Evolutionary conservation across 2,888 invertebrate species (phyloP).

Genomic region (Dolichomitus sp.): DNA sequence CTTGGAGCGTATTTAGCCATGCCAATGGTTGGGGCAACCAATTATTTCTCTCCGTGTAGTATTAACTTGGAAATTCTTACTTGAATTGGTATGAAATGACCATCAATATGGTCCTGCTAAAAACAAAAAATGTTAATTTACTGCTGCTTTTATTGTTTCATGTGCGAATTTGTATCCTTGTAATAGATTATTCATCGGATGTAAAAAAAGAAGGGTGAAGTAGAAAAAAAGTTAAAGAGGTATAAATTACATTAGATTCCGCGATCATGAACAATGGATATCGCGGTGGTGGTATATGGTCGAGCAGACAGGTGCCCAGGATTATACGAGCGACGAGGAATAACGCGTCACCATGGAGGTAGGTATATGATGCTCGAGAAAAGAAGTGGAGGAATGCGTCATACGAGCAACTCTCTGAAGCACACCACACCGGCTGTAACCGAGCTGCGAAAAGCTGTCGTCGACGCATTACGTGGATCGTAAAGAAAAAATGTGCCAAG

Average conservation of each 20-base stretch:
- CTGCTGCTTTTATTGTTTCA: no score
- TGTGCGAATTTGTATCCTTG: no score
- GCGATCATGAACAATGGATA: slow-evolving; percentile 4
- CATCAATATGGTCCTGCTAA: no score
- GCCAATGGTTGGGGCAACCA: no score
- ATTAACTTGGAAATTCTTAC: no score
- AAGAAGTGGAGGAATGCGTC: background rate
- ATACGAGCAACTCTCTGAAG: background rate
- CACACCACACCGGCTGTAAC: slow-evolving; percentile 1
- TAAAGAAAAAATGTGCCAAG: slow-evolving; percentile 20
- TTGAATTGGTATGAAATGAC: no score
- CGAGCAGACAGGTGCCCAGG: background rate
- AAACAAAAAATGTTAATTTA: no score
- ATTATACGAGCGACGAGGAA: slow-evolving; percentile 14
- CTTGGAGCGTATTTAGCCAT: no score
- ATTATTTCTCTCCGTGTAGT: no score
- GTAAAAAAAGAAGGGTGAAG: no score
- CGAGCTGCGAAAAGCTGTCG: slow-evolving; percentile 9
- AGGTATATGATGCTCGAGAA: background rate
- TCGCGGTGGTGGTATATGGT: background rate
- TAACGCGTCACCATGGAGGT: slow-evolving; percentile 4
- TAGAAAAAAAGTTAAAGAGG: background rate
- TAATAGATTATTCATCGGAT: no score
- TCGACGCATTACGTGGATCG: slow-evolving; percentile 4
- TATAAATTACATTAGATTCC: background rate